Base-by-base conservation (phyloP, 2,888 invertebrate genomes). In the Lepidochrysops patricia region DNA sequence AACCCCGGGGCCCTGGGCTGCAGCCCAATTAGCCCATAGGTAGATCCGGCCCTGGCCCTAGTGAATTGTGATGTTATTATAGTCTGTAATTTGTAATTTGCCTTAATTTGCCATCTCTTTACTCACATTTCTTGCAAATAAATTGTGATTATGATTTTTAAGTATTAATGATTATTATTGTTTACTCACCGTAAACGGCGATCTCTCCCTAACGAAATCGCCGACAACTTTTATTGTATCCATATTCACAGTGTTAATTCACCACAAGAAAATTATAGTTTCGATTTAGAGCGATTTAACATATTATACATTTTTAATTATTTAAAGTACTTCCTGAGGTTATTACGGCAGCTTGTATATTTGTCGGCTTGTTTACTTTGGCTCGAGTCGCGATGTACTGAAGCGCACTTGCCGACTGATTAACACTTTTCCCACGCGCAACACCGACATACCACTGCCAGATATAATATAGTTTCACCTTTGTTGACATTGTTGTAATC, bases 171-270 rank as follows among this genome's bases (percentile, higher is more conserved):
- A 2, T 5, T 37, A 6, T 1, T 1, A 6, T 43, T 43, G 52
- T 26, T 54, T n/a, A 62, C 68, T 84, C 67, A 90, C 89, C 72
- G 87, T 84, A 74, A 90, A 88, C 0, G 87, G 88, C 0, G 88
- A 88, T 52, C 72, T 75, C 50, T 88, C 87, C 58, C 76, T 77
- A 0, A 90, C 86, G 67, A 75, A 89, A 23, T 84, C 87, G 5
- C 84, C 82, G 9, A 88, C 84, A 5, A 85, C 82, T 75, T 79
- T 88, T 29, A 89, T 82, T 0, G 83, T 81, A 66, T 88, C 83
- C 89, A 90, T 89, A 65, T 32, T 67, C 6, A 37, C 43, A 43
- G 7, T 4, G 1, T 19, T 19, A 1, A 2, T 43, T 43, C 12
- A 19, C 7, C 43, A 54, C 15, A 15, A n/a, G n/a, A 54, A 54